Evolutionary conservation across 2,888 invertebrate species (phyloP), one percentile per base, ranked within the genome.

Genomic region (Cosmia pyralina): DNA sequence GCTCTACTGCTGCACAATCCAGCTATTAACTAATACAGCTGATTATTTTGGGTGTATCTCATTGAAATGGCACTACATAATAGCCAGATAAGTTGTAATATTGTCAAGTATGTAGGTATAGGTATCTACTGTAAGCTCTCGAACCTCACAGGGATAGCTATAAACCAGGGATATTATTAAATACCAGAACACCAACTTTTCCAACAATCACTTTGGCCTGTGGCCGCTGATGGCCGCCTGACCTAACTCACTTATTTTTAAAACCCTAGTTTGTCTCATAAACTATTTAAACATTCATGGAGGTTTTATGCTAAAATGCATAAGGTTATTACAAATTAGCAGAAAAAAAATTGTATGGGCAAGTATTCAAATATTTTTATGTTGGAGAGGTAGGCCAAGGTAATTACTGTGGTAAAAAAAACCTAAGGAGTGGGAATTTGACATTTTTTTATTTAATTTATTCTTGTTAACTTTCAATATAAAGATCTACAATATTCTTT

Each of bases 401-500:
- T 75, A 41, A 64, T 19, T 53, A 17, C 6, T 0, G 19, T 4
- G 28, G 48, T 73, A 57, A 57, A 41, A 75, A 50, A 75, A 41
- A 48, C 48, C 62, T 19, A 17, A n/a, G n/a, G 48, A 13, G 4
- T 53, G 17, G 19, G 28, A 41, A 28, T 55, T 48, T 41, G 11
- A 11, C 15, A 28, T 52, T 17, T n/a, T n/a, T 44, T 7, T 7
- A 28, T 44, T 44, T 41, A 38, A 41, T 72, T 73, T 6, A 34
- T 53, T 38, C 52, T 60, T 28, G 8, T 57, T 41, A 48, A 28
- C 38, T 46, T 52, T n/a, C 15, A 38, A 6, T 22, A 2, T 22
- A 11, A 4, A 57, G 22, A 28, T 1, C 15, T 62, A 41, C 6
- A 41, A 28, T 38, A 38, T 50, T 69, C 15, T 50, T 7, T 7